Percentiles rank a stretch among this genome's conserved stretches.
Evolutionary conservation across 2,797 vertebrate species (phyloP).

Genomic region (Melanotaenia trifasciata): DNA sequence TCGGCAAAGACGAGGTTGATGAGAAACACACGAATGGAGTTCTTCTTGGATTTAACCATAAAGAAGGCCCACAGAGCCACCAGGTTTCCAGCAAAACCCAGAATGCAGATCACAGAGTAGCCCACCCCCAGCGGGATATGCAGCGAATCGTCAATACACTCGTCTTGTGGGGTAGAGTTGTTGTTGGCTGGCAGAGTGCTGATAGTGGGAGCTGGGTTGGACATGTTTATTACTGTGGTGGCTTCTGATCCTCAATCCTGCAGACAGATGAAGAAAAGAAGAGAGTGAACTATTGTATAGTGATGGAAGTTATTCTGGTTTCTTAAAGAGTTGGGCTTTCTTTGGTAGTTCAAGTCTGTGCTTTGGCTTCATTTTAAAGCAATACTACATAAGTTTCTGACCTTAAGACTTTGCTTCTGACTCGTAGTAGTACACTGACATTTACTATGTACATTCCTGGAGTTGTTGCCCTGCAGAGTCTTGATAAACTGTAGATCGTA

Average conservation of each 20-base stretch:
- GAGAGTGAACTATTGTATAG: neutral
- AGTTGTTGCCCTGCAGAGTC: too few relatives aligned
- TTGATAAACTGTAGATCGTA: too few relatives aligned
- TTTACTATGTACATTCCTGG: too few relatives aligned
- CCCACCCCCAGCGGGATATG: conserved; percentile 77
- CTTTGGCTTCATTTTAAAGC: too few relatives aligned
- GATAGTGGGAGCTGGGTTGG: neutral
- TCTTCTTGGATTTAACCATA: conserved; percentile 86
- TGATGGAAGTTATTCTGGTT: too few relatives aligned
- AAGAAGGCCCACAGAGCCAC: conserved; percentile 91
- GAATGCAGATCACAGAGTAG: conserved; percentile 87
- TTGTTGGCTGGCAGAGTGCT: accelerated
- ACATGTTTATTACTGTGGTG: conserved; percentile 11
- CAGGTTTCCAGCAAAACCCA: conserved; percentile 88
- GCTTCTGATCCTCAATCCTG: conserved; percentile 35
- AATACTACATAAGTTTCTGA: too few relatives aligned
- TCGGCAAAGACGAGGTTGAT: conserved; percentile 91
- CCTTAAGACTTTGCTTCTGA: too few relatives aligned
- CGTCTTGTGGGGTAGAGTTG: too few relatives aligned
- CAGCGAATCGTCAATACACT: conserved; percentile 77
- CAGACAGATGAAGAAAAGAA: neutral
- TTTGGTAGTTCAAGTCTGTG: too few relatives aligned
- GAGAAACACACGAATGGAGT: conserved; percentile 92
- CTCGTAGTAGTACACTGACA: too few relatives aligned
- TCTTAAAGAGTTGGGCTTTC: neutral